phyloP scores from a whole-genome alignment of 2,888 invertebrate genomes.

The Philereme vetulata region DNA sequence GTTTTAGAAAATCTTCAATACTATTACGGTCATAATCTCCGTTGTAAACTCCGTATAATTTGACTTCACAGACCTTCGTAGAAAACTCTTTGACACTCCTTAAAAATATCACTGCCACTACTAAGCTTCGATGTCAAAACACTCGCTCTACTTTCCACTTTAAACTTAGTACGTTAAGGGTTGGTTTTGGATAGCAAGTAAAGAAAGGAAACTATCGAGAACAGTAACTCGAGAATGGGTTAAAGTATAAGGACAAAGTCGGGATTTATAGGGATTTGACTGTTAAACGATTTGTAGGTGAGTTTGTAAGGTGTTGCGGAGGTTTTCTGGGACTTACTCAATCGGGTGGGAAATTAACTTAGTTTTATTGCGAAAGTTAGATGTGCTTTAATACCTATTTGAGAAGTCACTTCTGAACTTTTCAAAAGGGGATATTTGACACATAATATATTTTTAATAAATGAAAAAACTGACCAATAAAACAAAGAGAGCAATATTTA shows the following conservation, averaged over 20 bases:
- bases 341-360: too few relatives aligned
- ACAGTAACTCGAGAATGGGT: conserved; percentile 24
- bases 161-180: neutral
- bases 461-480: too few relatives aligned
- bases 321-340: conserved; percentile 1
- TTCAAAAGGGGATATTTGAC: too few relatives aligned
- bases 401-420: too few relatives aligned
- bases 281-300: conserved; percentile 31
- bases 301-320: conserved; percentile 21
- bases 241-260: conserved; percentile 29
- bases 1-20: neutral
- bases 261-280: conserved; percentile 29
- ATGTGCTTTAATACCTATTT: too few relatives aligned
- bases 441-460: too few relatives aligned
- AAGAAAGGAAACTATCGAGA: conserved; percentile 21
- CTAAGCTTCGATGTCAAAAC: conserved; percentile 14
- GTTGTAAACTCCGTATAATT: conserved; percentile 16
- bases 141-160: conserved; percentile 5
- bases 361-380: too few relatives aligned
- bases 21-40: conserved; percentile 1
- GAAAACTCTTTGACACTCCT: conserved; percentile 27
- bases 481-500: too few relatives aligned
- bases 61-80: conserved; percentile 16
- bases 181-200: neutral
- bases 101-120: conserved; percentile 25